phyloP scores from a whole-genome alignment of 2,888 invertebrate species.

The Trissolcus brochymenae region DNA sequence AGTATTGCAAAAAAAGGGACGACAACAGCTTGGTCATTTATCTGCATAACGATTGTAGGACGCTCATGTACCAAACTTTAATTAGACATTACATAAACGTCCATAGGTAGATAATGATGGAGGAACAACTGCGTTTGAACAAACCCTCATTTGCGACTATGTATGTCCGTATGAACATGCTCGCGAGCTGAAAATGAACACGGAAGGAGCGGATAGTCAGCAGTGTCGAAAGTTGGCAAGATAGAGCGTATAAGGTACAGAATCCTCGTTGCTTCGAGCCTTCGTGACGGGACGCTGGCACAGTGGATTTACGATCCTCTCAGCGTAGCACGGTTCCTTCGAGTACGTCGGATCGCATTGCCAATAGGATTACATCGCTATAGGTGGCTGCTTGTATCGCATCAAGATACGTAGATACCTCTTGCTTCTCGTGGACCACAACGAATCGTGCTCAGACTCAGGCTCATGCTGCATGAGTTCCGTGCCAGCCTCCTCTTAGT shows the following conservation, averaged over 20 bases:
- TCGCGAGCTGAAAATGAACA: conserved; percentile 55
- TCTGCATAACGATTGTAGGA: conserved; percentile 49
- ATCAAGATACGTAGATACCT: conserved; percentile 70
- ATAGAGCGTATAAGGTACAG: conserved; percentile 65
- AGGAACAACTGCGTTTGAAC: conserved; percentile 55
- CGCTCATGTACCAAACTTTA: conserved; percentile 52
- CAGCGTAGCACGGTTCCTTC: conserved; percentile 69
- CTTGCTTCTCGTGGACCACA: conserved; percentile 59
- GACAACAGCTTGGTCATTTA: conserved; percentile 26
- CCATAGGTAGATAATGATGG: conserved; percentile 49
- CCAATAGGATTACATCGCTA: conserved; percentile 73
- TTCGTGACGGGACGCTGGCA: conserved; percentile 72
- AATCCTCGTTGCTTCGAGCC: conserved; percentile 66
- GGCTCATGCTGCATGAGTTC: conserved; percentile 73
- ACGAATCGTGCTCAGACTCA: conserved; percentile 69
- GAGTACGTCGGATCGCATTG: conserved; percentile 72
- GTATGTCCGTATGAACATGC: conserved; percentile 53
- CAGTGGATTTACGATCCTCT: conserved; percentile 71
- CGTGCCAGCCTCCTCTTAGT: conserved; percentile 65
- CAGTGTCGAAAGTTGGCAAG: conserved; percentile 61
- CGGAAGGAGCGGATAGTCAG: conserved; percentile 56
- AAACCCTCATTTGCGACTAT: conserved; percentile 56
- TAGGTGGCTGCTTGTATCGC: conserved; percentile 69
- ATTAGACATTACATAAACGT: conserved; percentile 56
- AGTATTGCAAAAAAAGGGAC: conserved; percentile 20